Percentiles rank a stretch among this genome's conserved stretches.
Evolutionary conservation across 1,140 invertebrate species (phyloP).

Genomic region (Melanaphis sacchari): DNA sequence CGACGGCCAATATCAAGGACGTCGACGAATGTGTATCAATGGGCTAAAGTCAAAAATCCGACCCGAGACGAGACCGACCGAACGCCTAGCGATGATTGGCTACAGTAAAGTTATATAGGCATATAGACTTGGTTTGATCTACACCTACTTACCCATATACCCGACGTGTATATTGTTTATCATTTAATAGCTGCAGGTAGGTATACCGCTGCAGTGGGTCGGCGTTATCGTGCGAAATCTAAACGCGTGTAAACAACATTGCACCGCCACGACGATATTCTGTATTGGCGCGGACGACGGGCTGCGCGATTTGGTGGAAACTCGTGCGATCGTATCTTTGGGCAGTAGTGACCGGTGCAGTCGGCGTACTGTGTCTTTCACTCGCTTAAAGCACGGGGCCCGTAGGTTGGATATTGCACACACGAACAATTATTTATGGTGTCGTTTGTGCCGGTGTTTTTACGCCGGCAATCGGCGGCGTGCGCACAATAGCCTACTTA

Average conservation of each 20-base stretch:
- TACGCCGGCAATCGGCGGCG: slow-evolving; percentile 13
- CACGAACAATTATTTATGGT: slow-evolving; percentile 49
- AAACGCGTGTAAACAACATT: neutral
- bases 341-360: neutral
- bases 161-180: neutral
- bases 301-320: slow-evolving; percentile 21
- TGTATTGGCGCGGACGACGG: neutral
- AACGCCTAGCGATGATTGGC: neutral
- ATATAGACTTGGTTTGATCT: neutral
- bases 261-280: neutral
- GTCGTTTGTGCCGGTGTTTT: slow-evolving; percentile 35
- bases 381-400: neutral
- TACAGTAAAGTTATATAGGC: neutral
- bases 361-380: neutral
- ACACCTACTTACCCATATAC: neutral
- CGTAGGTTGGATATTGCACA: slow-evolving; percentile 49
- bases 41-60: neutral
- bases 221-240: slow-evolving; percentile 5
- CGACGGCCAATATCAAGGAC: slow-evolving; percentile 17
- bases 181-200: neutral
- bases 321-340: slow-evolving; percentile 20
- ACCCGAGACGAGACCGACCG: neutral
- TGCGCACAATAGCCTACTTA: slow-evolving; percentile 47
- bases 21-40: slow-evolving; percentile 39
- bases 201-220: neutral